Base-by-base conservation (phyloP, 2,113 vertebrate species). In the Macheiramphus alcinus region DNA sequence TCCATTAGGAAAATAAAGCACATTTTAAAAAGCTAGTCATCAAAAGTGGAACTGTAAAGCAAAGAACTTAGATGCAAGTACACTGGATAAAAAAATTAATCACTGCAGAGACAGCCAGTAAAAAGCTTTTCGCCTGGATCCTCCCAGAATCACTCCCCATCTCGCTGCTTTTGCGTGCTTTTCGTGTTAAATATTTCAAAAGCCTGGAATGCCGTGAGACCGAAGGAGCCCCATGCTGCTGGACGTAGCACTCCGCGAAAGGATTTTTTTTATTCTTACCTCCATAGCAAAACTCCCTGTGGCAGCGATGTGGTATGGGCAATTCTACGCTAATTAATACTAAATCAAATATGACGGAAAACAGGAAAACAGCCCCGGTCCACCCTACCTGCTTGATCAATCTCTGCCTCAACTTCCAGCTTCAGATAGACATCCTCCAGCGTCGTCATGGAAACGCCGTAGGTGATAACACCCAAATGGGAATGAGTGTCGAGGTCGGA, bases 401-500 rank as follows among this genome's bases (percentile, higher is more conserved):
- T 99, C 97, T 99, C 99, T 40, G 99, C 98, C 97, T 99, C 99
- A 0, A 99, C 98, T 95, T 99, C 99, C 88, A 99, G 95, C 82
- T 99, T 99, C 86, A 99, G 98, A 83, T 99, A 99, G 36, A 99
- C 99, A 74, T 99, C 99, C 97, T 99, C 99, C 98, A 99, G 98
- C 0, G 99, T 99, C 1, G 99, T 99, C 99, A 99, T 99, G 94
- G 99, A 99, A 96, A 99, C 99, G 0, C 99, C 99, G 0, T 99
- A 99, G 96, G 99, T 99, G 97, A 98, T 98, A 58, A 99, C 97
- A 9, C 99, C 99, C 96, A 99, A 97, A 81, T 98, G 85, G 58
- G 98, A 98, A 56, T 98, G 98, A 76, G 94, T 97, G 95, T 99
- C 99, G 15, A 99, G 97, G 96, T 99, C 98, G 7, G 99, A 98